Percentiles rank a stretch among this genome's conserved stretches.
phyloP scores from a whole-genome alignment of 2,888 invertebrate genomes.

The Copidosoma aretas region DNA sequence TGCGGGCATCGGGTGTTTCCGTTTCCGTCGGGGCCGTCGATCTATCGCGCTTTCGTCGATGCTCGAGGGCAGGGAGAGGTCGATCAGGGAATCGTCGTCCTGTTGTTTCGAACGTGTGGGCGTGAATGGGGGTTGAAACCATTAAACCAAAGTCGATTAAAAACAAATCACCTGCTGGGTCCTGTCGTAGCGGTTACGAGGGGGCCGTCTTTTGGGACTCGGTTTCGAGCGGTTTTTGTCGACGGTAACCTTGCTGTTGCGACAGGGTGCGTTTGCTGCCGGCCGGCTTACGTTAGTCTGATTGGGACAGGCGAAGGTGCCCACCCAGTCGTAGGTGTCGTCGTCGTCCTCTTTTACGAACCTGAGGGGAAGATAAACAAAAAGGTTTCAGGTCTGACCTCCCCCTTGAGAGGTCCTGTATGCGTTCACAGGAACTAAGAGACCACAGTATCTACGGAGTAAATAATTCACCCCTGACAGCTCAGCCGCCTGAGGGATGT shows the following conservation, averaged over 20 bases:
- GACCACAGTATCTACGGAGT: neutral
- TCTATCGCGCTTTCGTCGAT: neutral
- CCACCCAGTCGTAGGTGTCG: slow-evolving; percentile 45
- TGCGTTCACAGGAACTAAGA: too few species aligned
- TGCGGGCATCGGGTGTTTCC: neutral
- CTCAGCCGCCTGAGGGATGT: slow-evolving; percentile 47
- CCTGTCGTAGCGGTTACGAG: too few species aligned
- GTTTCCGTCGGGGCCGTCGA: neutral
- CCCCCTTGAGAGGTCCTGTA: too few species aligned
- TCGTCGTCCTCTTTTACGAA: slow-evolving; percentile 42
- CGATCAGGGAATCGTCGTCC: slow-evolving; percentile 7
- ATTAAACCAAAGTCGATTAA: too few species aligned
- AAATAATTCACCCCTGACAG: slow-evolving; percentile 48
- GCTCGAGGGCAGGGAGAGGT: slow-evolving; percentile 22
- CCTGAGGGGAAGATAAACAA: slow-evolving; percentile 39
- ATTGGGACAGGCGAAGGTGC: slow-evolving; percentile 40
- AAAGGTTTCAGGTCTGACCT: too few species aligned
- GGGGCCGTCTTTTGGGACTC: neutral
- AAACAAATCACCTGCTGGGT: too few species aligned
- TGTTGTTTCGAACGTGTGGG: neutral
- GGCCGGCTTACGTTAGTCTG: neutral
- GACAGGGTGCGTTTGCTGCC: too few species aligned
- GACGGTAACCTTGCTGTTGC: neutral
- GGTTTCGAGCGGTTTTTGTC: neutral
- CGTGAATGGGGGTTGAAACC: too few species aligned